phyloP scores from a whole-genome alignment of 2,888 invertebrate species.

The Eumerus sabulonum region DNA sequence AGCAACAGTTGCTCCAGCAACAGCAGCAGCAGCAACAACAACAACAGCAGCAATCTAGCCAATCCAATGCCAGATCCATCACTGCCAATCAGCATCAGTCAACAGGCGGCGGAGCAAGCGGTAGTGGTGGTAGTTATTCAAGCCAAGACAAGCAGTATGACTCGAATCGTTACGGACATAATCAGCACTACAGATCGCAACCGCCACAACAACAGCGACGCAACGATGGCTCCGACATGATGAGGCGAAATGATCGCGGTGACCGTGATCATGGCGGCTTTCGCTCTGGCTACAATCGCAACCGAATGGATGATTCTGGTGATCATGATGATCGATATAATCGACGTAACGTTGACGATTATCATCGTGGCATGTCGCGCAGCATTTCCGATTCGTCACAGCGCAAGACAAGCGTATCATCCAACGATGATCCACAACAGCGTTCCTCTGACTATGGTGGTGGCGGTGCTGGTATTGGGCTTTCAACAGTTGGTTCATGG shows the following conservation, averaged over 20 bases:
- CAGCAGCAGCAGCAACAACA: slow-evolving; percentile 70
- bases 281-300: slow-evolving; percentile 70
- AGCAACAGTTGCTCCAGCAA: slow-evolving; percentile 80
- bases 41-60: slow-evolving; percentile 50
- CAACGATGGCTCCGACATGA: slow-evolving; percentile 58
- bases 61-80: slow-evolving; percentile 67
- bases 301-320: slow-evolving; percentile 71
- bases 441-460: slow-evolving; percentile 66
- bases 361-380: slow-evolving; percentile 74
- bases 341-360: slow-evolving; percentile 72
- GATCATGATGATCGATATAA: slow-evolving; percentile 73
- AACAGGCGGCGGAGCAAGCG: slow-evolving; percentile 67
- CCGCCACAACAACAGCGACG: slow-evolving; percentile 44
- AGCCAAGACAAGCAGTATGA: slow-evolving; percentile 58
- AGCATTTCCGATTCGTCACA: slow-evolving; percentile 79
- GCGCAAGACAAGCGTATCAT: slow-evolving; percentile 78
- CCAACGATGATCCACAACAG: slow-evolving; percentile 74
- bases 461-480: slow-evolving; percentile 51
- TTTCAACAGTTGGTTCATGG: slow-evolving; percentile 78
- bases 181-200: slow-evolving; percentile 54
- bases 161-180: slow-evolving; percentile 54
- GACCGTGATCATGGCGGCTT: slow-evolving; percentile 56
- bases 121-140: slow-evolving; percentile 39
- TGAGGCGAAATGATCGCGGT: slow-evolving; percentile 60
- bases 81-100: slow-evolving; percentile 71